Percentiles rank a stretch among this genome's conserved stretches.
Evolutionary conservation across 2,797 vertebrate species (phyloP).

Genomic region (Streptopelia turtur): DNA sequence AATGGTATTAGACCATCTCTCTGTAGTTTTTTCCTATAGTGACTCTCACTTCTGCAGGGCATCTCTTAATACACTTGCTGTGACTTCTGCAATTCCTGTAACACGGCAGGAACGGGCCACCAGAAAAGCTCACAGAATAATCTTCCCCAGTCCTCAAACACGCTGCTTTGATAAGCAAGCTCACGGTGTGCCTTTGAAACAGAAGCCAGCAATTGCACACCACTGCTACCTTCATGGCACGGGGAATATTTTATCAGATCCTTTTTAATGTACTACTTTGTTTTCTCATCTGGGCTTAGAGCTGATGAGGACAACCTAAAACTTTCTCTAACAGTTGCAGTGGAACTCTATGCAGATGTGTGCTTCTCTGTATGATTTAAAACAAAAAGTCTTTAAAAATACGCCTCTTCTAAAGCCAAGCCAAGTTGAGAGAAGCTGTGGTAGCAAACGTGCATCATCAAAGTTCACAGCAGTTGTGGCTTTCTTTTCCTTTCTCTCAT

Average conservation of each 20-base stretch:
- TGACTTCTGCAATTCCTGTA: background rate
- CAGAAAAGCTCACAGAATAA: background rate
- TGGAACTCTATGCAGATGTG: background rate
- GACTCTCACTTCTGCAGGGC: background rate
- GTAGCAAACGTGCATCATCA: background rate
- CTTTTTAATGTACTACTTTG: background rate
- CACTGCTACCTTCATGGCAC: background rate
- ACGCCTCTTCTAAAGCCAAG: conserved; percentile 5
- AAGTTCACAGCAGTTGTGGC: background rate
- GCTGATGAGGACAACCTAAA: background rate
- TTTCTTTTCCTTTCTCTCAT: conserved; percentile 14
- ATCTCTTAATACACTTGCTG: background rate
- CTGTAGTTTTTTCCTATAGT: background rate
- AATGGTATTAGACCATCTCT: background rate
- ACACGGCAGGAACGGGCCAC: background rate
- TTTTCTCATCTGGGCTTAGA: conserved; percentile 24
- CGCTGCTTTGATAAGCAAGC: background rate
- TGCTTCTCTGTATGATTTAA: background rate
- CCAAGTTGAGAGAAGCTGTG: background rate
- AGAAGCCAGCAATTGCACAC: background rate
- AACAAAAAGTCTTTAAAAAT: background rate
- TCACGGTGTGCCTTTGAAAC: conserved; percentile 23
- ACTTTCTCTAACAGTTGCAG: background rate
- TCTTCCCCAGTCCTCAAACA: background rate
- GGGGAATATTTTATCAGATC: background rate